These are phyloP conservation scores for Pachliopta kotzebuea DNA, from an alignment of 2,888 invertebrate species.

Conservation along the genomic window DNA sequence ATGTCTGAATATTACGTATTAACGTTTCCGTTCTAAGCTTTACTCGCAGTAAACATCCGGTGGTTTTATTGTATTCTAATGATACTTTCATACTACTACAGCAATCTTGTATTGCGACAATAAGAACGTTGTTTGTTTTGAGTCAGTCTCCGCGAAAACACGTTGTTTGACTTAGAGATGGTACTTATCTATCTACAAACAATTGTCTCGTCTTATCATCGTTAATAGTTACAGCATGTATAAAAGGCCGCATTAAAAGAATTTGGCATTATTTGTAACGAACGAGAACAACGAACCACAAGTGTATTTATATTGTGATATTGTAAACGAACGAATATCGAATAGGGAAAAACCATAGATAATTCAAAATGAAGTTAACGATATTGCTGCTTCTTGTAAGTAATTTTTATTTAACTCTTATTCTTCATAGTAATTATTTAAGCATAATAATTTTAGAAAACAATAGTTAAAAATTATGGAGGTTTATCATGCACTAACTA, in stretches of 20 bases:
- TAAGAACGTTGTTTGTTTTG: conserved; percentile 52
- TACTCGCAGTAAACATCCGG: conserved; percentile 56
- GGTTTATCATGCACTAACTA: too few species aligned
- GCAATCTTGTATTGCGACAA: conserved; percentile 23
- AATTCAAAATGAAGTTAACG: conserved; percentile 64
- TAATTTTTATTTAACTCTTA: conserved; percentile 33
- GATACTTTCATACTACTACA: conserved; percentile 32
- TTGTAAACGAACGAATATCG: conserved; percentile 67
- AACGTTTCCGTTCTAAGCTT: conserved; percentile 49
- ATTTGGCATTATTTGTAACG: conserved; percentile 58
- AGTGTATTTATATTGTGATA: conserved; percentile 39
- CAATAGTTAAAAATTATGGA: too few species aligned
- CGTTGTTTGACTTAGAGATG: conserved; percentile 63
- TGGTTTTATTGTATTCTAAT: conserved; percentile 43
- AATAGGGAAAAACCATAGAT: conserved; percentile 45
- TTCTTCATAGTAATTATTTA: too few species aligned
- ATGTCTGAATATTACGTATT: conserved; percentile 16
- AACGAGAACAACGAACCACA: conserved; percentile 69
- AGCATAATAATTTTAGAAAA: too few species aligned
- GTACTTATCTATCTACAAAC: conserved; percentile 61
- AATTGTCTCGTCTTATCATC: conserved; percentile 73
- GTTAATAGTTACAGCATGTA: conserved; percentile 63
- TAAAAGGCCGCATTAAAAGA: conserved; percentile 55
- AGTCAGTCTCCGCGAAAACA: conserved; percentile 75
- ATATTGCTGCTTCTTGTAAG: conserved; percentile 67